Evolutionary conservation across 1,140 invertebrate genomes (phyloP), one percentile per base, ranked within the genome.

Genomic region (Drosophila ficusphila): DNA sequence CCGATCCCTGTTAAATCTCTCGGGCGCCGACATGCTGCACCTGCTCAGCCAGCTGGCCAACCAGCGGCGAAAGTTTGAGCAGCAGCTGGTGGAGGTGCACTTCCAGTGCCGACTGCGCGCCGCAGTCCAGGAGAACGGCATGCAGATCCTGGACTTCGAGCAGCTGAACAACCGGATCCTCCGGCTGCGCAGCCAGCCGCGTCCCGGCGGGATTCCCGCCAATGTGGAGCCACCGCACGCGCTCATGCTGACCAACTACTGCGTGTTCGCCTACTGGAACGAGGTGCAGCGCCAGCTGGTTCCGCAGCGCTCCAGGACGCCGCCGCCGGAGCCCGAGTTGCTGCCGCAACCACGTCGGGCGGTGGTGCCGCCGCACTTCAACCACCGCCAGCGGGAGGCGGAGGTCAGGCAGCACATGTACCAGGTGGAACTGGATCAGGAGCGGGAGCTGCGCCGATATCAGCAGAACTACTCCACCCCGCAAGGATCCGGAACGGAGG

Each of bases 191-290:
- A 29, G 25, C 0, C 9, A 23, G 2, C 12, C 6, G 0, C 34
- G 2, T 1, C 18, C 18, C 3, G 96, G 95, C 73, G 95, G 95
- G 70, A 47, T 96, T 94, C 86, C 95, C 94, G 93, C 94, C 94
- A 4, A 94, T 95, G 74, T 89, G 16, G 58, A 74, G 5, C 68
- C 64, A 12, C 61, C 61, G 3, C 77, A 42, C 29, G n/a, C 39
- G 18, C 29, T 78, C 31, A 16, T 74, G 29, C 27, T 76, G n/a
- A 62, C 81, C 56, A 79, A 79, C 31, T 81, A 71, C 42, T 76
- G 71, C 7, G 46, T 78, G 8, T 70, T 48, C 33, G 33, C 21
- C 9, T 41, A 83, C 49, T 70, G 74, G 71, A 76, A 54, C 11
- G 71, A 79, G 18, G 44, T 83, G 56, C 88, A 89, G 14, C 36